phyloP scores from a whole-genome alignment of 2,888 invertebrate genomes.

The Vesta saturnalis region DNA sequence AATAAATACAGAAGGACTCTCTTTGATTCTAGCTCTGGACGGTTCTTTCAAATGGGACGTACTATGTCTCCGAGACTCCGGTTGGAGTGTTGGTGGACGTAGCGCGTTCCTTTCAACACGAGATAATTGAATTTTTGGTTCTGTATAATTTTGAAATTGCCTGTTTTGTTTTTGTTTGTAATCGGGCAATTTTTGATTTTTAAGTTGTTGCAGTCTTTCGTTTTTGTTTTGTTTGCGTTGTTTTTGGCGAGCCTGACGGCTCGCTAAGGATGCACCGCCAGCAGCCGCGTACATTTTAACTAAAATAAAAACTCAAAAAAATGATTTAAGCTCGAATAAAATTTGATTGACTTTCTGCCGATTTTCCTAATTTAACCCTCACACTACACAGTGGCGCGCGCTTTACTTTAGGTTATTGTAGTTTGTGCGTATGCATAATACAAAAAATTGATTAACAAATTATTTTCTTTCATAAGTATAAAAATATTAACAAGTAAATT shows the following conservation, averaged over 20 bases:
- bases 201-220: constrained; percentile 57
- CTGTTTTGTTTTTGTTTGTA: constrained; percentile 59
- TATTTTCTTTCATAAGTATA: constrained; percentile 19
- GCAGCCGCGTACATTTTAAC: constrained; percentile 85
- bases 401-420: constrained; percentile 25
- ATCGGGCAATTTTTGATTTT: constrained; percentile 64
- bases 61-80: constrained; percentile 58
- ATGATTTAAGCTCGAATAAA: constrained; percentile 32
- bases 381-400: constrained; percentile 17
- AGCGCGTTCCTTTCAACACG: constrained; percentile 62
- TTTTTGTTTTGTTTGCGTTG: constrained; percentile 64
- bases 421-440: constrained; percentile 29
- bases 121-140: constrained; percentile 65
- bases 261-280: constrained; percentile 87
- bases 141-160: constrained; percentile 67
- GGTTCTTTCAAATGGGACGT: constrained; percentile 53
- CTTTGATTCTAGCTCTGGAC: constrained; percentile 55
- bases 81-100: constrained; percentile 52
- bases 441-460: constrained; percentile 22
- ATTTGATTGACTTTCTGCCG: constrained; percentile 33
- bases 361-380: constrained; percentile 23
- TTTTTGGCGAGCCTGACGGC: constrained; percentile 76
- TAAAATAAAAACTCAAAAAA: constrained; percentile 20
- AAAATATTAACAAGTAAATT: constrained; percentile 34
- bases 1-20: constrained; percentile 64